Evolutionary conservation across 2,797 vertebrate genomes (phyloP).

Genomic region (Poecilia gillii): DNA sequence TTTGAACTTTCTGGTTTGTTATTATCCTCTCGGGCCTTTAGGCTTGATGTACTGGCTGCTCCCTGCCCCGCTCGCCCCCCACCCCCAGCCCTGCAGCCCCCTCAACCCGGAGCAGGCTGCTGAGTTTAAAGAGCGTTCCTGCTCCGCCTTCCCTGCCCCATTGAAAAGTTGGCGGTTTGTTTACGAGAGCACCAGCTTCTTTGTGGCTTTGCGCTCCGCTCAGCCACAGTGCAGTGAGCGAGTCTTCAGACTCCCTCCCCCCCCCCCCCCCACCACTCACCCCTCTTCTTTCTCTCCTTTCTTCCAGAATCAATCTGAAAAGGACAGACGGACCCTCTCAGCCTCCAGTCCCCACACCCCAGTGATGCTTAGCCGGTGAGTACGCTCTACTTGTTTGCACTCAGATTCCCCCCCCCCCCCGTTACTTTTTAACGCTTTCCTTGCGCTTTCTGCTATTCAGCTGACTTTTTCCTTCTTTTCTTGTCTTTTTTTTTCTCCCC

Average conservation of each 20-base stretch:
- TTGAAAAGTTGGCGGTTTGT: slow-evolving; percentile 78
- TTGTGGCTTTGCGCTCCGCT: slow-evolving; percentile 59
- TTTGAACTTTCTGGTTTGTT: slow-evolving; percentile 44
- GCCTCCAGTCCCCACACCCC: slow-evolving; percentile 57
- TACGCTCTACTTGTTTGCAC: slow-evolving; percentile 54
- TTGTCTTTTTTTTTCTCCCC: not conserved
- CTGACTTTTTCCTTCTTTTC: not conserved
- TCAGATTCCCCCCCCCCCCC: not conserved
- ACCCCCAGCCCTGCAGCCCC: slow-evolving; percentile 1
- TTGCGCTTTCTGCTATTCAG: slow-evolving; percentile 7
- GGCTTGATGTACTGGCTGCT: slow-evolving; percentile 33
- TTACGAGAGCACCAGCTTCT: slow-evolving; percentile 68
- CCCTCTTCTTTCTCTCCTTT: slow-evolving; percentile 51
- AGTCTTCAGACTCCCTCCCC: slow-evolving; percentile 49
- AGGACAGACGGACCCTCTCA: slow-evolving; percentile 71
- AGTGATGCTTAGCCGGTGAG: slow-evolving; percentile 87
- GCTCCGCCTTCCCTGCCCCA: slow-evolving; percentile 58
- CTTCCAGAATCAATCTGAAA: slow-evolving; percentile 74
- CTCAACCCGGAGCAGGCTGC: slow-evolving; percentile 34
- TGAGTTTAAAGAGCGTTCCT: slow-evolving; percentile 56
- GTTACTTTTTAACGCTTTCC: slow-evolving; percentile 23
- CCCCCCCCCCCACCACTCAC: slow-evolving; percentile 46
- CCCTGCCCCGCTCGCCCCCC: not conserved
- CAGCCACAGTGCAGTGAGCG: slow-evolving; percentile 41
- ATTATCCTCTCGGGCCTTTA: slow-evolving; percentile 26